Conservation (phyloP, 2,888 invertebrate species). For the Synanthedon tipuliformis region DNA sequence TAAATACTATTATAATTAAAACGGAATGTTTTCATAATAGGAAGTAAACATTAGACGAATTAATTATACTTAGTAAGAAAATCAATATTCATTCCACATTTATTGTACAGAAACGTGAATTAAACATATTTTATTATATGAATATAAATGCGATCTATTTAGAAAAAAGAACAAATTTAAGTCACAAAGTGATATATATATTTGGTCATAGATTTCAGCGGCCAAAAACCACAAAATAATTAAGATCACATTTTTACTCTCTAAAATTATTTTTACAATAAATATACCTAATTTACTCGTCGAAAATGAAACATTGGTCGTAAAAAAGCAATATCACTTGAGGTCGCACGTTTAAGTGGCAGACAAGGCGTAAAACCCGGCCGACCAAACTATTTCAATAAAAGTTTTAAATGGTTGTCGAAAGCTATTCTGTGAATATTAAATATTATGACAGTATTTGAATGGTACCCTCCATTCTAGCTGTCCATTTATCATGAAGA, state of each 20-base stretch:
- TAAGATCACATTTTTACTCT: too few relatives aligned
- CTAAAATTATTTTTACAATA: not conserved
- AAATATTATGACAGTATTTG: slow-evolving; percentile 11
- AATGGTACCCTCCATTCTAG: not conserved
- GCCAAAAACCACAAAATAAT: too few relatives aligned
- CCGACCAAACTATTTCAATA: slow-evolving; percentile 47
- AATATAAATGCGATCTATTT: too few relatives aligned
- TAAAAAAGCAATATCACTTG: slow-evolving; percentile 38
- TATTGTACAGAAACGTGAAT: too few relatives aligned
- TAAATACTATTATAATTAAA: not conserved
- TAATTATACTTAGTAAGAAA: too few relatives aligned
- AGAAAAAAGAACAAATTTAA: too few relatives aligned
- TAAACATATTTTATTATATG: too few relatives aligned
- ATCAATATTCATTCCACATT: too few relatives aligned
- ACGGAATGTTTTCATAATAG: not conserved
- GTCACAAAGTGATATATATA: too few relatives aligned
- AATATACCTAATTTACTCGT: slow-evolving; percentile 1
- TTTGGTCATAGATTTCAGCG: too few relatives aligned
- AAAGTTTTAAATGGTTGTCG: slow-evolving; percentile 39
- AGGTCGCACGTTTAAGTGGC: slow-evolving; percentile 23
- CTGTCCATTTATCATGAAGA: not conserved
- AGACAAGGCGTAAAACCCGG: slow-evolving; percentile 12
- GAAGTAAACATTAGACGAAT: too few relatives aligned
- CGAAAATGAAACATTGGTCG: slow-evolving; percentile 22
- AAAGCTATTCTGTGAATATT: slow-evolving; percentile 20